Evolutionary conservation across 2,797 vertebrate species (phyloP), one percentile per base, ranked within the genome.

Genomic region (Enteromius anoplus): DNA sequence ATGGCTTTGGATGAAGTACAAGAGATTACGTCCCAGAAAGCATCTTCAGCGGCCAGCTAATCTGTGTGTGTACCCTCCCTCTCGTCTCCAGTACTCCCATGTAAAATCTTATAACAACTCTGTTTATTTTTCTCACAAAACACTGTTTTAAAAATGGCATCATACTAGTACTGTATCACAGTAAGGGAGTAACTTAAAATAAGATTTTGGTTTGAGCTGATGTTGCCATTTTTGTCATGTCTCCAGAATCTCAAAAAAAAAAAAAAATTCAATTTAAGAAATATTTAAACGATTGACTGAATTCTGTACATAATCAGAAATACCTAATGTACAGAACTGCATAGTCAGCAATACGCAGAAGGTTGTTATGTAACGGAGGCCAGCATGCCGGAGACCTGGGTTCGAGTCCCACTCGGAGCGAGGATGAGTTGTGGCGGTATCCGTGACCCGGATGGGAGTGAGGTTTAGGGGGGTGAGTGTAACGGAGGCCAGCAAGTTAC

Each of bases 1-100:
- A 77, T 49, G 75, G 66, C 10, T 77, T 78, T 82, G 80, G 79
- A 70, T 71, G 69, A 69, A 82, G 79, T 71, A 71, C 47, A 78
- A 49, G 66, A 85, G 84, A 85, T 78, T 79, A 78, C 15, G 26
- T 71, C 58, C 60, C 60, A n/a, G 32, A 82, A 66, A 78, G 26
- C 19, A 21, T 64, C 47, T 69, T 66, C 70, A 58, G 58, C 62
- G 23, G 26, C 19, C 75, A 51, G 75, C 49, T 82, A 85, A 82
- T 85, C 80, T 66, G 12, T n/a, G 51, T 8, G 12, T 14, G 12
- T 49, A 21, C 42, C 69, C 21, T 53, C 58, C 75, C 84, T 45
- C 58, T 64, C 17, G 9, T 51, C 73, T 85, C 37, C 73, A 65
- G 47, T 62, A 78, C 47, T 70, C 66, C 55, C 51, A 29, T 3